phyloP scores from a whole-genome alignment of 2,888 invertebrate species.

The Eubasilissa splendida region DNA sequence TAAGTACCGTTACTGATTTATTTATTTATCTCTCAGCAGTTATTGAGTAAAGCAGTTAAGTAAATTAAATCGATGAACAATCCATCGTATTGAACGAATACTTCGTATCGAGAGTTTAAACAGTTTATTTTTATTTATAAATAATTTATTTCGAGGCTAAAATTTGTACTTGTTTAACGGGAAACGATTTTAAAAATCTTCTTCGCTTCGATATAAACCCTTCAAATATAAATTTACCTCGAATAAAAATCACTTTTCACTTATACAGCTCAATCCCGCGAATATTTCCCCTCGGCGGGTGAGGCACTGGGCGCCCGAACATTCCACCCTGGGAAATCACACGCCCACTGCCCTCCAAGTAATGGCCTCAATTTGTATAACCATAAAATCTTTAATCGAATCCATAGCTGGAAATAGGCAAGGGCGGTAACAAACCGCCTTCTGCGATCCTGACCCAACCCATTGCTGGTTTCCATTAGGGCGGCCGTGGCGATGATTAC shows the following conservation, averaged over 20 bases:
- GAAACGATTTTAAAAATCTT: no score
- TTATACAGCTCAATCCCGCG: constrained; percentile 37
- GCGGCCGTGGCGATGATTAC: constrained; percentile 32
- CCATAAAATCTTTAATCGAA: constrained; percentile 57
- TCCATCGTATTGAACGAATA: no score
- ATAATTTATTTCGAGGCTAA: no score
- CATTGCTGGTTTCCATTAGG: constrained; percentile 12
- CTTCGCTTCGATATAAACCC: no score
- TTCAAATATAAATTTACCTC: background rate
- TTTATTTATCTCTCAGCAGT: no score
- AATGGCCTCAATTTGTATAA: constrained; percentile 56
- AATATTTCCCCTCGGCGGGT: background rate
- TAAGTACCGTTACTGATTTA: no score
- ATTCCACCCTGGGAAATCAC: constrained; percentile 38
- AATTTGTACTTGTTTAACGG: no score
- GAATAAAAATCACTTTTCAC: constrained; percentile 23
- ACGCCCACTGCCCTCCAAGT: constrained; percentile 44
- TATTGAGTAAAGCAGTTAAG: no score
- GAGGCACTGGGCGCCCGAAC: constrained; percentile 7
- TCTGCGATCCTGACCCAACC: constrained; percentile 18
- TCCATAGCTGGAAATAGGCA: constrained; percentile 38
- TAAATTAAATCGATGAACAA: no score
- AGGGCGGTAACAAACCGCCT: constrained; percentile 26
- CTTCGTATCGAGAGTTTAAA: no score
- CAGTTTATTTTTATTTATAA: no score